These are phyloP conservation scores for Stenchaetothrips biformis DNA, from an alignment of 2,888 invertebrate species.

Conservation along the genomic window DNA sequence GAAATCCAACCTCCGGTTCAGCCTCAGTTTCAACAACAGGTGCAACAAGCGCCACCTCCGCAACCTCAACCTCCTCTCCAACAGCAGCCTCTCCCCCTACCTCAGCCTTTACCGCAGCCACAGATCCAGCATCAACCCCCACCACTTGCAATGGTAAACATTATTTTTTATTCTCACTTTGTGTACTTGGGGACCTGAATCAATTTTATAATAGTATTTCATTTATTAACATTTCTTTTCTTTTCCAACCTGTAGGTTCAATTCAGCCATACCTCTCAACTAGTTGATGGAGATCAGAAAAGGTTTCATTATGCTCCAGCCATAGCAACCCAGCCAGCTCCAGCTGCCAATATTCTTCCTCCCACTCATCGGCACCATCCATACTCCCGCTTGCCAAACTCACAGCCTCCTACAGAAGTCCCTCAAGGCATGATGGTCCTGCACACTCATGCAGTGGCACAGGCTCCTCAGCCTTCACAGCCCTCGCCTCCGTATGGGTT, in stretches of 20 bases:
- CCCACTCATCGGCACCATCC: too few species aligned
- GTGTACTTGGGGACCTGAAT: too few species aligned
- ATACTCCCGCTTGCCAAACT: background rate
- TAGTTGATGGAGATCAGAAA: constrained; percentile 2
- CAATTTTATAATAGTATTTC: too few species aligned
- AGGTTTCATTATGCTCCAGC: constrained; percentile 4
- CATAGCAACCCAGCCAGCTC: background rate
- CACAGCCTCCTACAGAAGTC: background rate
- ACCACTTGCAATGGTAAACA: background rate
- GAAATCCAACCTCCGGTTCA: background rate
- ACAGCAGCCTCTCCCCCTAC: constrained; percentile 42
- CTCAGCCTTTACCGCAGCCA: constrained; percentile 40
- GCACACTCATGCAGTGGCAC: constrained; percentile 5
- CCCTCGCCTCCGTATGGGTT: constrained; percentile 42
- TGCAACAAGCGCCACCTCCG: constrained; percentile 45
- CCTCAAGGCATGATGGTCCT: background rate
- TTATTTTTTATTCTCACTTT: background rate
- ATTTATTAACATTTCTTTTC: background rate
- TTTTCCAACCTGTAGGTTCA: background rate
- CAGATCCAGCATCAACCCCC: background rate
- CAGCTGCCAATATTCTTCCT: too few species aligned
- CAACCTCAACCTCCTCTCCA: constrained; percentile 51
- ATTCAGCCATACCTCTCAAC: background rate
- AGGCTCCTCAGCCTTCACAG: constrained; percentile 25
- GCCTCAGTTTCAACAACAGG: constrained; percentile 38